phyloP scores from a whole-genome alignment of 2,113 vertebrate genomes.

The Lichenostomus cassidix region DNA sequence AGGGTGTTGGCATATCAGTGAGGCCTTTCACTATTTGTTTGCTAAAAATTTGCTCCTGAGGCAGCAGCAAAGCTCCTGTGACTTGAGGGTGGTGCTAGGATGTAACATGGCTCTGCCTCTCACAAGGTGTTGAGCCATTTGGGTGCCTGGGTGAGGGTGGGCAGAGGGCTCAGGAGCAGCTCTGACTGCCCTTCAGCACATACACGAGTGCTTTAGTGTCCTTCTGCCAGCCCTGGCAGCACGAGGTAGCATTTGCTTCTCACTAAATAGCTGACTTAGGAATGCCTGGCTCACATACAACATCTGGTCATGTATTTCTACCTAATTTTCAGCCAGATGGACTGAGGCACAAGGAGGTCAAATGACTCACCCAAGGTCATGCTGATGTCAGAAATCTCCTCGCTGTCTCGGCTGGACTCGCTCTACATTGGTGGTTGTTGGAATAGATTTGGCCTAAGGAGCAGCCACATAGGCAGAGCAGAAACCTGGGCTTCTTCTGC shows the following conservation, averaged over 20 bases:
- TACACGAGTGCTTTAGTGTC: accelerated
- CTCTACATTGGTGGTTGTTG: accelerated
- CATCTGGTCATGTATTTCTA: constrained; percentile 52
- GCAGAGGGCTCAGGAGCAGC: not conserved
- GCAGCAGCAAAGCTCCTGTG: not conserved
- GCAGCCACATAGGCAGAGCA: not conserved
- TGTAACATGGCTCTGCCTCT: not conserved
- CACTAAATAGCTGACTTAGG: constrained; percentile 35
- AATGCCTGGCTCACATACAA: constrained; percentile 25
- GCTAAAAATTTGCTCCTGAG: not conserved
- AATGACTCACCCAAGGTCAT: constrained; percentile 44
- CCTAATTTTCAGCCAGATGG: constrained; percentile 64
- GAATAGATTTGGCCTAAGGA: not conserved
- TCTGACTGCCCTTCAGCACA: accelerated
- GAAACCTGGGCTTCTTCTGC: not conserved
- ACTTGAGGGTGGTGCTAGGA: not conserved
- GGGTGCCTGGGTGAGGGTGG: not conserved
- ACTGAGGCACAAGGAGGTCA: constrained; percentile 21
- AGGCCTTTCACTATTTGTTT: not conserved
- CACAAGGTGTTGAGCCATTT: not conserved
- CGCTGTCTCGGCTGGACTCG: not conserved
- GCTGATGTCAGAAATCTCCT: constrained; percentile 43
- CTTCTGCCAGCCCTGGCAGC: not conserved
- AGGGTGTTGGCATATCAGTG: not conserved
- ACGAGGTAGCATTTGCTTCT: not conserved